phyloP scores from a whole-genome alignment of 2,113 vertebrate genomes.

The Burhinus bistriatus region DNA sequence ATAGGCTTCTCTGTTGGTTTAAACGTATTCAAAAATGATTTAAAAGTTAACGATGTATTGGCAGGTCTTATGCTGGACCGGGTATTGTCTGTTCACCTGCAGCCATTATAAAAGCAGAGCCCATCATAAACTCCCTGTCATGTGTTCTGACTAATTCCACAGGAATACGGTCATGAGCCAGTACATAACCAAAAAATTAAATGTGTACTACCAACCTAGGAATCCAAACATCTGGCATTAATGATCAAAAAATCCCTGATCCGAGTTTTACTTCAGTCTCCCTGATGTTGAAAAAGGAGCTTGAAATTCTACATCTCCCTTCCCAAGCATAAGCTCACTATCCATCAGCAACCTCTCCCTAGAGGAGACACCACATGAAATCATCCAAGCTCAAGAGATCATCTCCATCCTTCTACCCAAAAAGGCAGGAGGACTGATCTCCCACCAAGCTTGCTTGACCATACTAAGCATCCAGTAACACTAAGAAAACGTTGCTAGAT shows the following conservation, averaged over 20 bases:
- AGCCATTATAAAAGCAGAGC: background rate
- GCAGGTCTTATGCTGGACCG: background rate
- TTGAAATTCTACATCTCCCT: background rate
- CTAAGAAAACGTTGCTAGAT: background rate
- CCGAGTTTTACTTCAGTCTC: background rate
- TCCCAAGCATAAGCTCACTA: background rate
- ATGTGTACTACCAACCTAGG: accelerated
- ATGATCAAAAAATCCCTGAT: background rate
- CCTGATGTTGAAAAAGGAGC: background rate
- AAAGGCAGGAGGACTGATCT: background rate
- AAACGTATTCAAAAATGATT: background rate
- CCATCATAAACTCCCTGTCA: background rate
- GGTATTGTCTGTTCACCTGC: background rate
- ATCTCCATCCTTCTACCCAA: background rate
- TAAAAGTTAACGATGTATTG: background rate
- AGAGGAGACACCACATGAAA: background rate
- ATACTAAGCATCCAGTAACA: background rate
- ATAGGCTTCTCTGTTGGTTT: background rate
- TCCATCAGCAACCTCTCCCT: background rate
- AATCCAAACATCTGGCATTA: background rate
- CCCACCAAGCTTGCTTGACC: background rate
- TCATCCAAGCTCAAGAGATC: background rate
- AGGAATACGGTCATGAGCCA: background rate
- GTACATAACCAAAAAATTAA: background rate
- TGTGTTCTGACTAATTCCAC: background rate